Evolutionary conservation across 92 coral and sea anemone genomes (phyloP), one percentile per base, ranked within the genome.

Genomic region (Porites cylindrica): DNA sequence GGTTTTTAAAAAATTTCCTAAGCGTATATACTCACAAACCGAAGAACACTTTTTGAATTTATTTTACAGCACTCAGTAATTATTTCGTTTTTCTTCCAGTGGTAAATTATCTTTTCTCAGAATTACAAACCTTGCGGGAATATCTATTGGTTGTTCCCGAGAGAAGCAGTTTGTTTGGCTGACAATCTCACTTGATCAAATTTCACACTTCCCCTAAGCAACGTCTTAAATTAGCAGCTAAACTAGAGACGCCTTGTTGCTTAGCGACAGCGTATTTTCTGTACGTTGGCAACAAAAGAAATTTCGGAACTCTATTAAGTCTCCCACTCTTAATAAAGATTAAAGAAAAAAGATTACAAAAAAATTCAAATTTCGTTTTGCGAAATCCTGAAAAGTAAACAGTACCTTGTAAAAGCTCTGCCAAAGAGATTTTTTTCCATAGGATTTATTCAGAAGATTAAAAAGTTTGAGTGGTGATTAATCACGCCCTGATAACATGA

Each of bases 161-260:
- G 84, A 26, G 26, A 13, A 80, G 68, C 16, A 72, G 16, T 66
- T 50, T 11, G 4, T 18, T 29, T 24, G 70, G 20, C 72, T 43
- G 18, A 60, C 51, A 83, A 6, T 83, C 11, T 17, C 53, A 70
- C 13, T 38, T 72, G 18, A 60, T 72, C 72, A 72, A 72, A n/a
- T 61, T 83, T 73, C 81, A 73, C 87, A 72, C 87, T 61, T 83
- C 81, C 87, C 56, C 87, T 83, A 43, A 63, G 87, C 87, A 83
- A 83, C 80, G 64, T 51, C 10, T 47, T 72, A 51, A 52, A 60
- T 83, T 83, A 62, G 53, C 56, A 47, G 52, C 51, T 29, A 70
- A 13, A 24, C n/a, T 62, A 14, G 68, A 61, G 19, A 32, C 79
- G 21, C 61, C 26, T 11, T 61, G 87, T 83, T 60, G 73, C 87